Evolutionary conservation across 2,113 vertebrate species (phyloP).

Genomic region (Laticauda laticaudata): DNA sequence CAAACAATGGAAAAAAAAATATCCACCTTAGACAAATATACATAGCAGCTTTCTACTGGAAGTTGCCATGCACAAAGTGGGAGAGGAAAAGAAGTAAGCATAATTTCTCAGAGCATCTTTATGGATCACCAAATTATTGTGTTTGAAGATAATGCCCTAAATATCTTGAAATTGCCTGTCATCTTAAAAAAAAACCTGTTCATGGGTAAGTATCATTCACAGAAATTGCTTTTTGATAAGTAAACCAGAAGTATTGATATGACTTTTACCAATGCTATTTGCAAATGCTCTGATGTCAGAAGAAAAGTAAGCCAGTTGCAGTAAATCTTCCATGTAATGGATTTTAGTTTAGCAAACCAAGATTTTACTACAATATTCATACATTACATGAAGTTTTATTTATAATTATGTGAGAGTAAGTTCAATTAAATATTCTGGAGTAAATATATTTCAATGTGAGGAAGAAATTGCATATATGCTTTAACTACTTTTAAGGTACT

Average conservation of each 20-base stretch:
- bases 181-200: no score
- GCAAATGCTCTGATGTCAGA: background rate
- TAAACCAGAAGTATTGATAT: background rate
- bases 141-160: background rate
- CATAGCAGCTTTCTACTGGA: background rate
- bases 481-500: background rate
- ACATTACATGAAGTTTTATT: background rate
- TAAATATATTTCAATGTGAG: background rate
- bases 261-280: background rate
- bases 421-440: background rate
- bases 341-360: background rate
- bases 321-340: background rate
- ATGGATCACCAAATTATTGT: background rate
- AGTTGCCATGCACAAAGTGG: background rate
- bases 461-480: background rate
- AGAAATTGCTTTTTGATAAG: background rate
- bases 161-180: background rate
- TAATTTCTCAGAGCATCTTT: background rate
- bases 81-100: no score
- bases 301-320: background rate
- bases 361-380: background rate
- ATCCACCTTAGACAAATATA: background rate
- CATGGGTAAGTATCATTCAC: background rate
- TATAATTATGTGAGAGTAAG: background rate
- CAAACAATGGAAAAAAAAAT: background rate